A percentile compares a stretch with the other conserved stretches of the same genome.
Evolutionary conservation across 2,888 invertebrate genomes (phyloP).

Genomic region (Tetrapedia diversipes): DNA sequence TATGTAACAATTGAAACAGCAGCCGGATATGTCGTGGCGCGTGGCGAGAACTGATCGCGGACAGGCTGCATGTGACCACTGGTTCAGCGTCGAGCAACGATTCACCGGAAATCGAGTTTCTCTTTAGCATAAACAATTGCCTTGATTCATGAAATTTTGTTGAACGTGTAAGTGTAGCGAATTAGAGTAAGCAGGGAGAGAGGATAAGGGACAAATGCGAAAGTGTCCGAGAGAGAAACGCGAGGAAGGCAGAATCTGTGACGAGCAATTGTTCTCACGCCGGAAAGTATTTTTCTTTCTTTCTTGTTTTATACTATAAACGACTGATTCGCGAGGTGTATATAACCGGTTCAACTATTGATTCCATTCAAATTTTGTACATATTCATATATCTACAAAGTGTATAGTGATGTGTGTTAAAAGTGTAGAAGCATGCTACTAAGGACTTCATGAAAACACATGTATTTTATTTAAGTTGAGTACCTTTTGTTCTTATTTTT

Average conservation of each 20-base stretch:
- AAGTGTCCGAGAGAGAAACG: slow-evolving; percentile 5
- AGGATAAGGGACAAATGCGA: neutral
- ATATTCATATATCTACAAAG: neutral
- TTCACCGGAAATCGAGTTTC: slow-evolving; percentile 8
- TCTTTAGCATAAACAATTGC: slow-evolving; percentile 11
- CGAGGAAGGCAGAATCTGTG: slow-evolving; percentile 4
- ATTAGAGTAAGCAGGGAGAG: slow-evolving; percentile 4
- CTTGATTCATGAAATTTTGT: slow-evolving; percentile 13
- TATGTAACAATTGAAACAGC: neutral
- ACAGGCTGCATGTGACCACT: neutral
- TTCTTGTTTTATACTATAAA: neutral
- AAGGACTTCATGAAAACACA: too few relatives aligned
- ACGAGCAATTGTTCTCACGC: neutral
- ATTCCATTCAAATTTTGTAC: slow-evolving; percentile 25
- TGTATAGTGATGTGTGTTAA: neutral
- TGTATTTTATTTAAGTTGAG: too few relatives aligned
- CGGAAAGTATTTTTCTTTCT: neutral
- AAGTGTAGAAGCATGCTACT: neutral
- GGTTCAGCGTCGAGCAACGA: neutral
- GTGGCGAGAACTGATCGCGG: neutral
- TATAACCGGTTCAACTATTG: neutral
- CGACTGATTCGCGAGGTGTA: neutral
- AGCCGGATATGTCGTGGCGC: neutral
- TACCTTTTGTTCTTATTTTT: too few relatives aligned
- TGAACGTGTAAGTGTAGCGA: slow-evolving; percentile 1